phyloP scores from a whole-genome alignment of 2,888 invertebrate genomes.

The Asteroscopus sphinx region DNA sequence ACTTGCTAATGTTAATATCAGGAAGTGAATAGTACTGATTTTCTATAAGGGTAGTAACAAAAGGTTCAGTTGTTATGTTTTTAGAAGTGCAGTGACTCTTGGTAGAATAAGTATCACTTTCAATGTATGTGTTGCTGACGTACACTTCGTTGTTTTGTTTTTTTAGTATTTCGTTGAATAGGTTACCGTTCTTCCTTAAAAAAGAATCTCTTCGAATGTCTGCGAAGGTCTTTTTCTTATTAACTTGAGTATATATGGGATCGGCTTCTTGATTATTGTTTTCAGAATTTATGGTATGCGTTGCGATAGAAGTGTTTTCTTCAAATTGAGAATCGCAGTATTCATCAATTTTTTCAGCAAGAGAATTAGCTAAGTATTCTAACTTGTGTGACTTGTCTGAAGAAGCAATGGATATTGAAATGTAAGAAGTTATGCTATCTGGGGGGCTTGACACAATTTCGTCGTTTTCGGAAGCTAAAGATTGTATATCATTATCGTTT shows the following conservation, averaged over 20 bases:
- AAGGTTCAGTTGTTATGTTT: slow-evolving; percentile 87
- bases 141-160: slow-evolving; percentile 79
- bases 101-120: slow-evolving; percentile 79
- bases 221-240: slow-evolving; percentile 89
- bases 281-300: slow-evolving; percentile 70
- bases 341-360: slow-evolving; percentile 88
- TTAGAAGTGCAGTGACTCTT: slow-evolving; percentile 81
- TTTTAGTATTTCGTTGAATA: slow-evolving; percentile 75
- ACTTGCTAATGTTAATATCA: slow-evolving; percentile 92
- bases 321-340: slow-evolving; percentile 86
- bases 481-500: slow-evolving; percentile 74
- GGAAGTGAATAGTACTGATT: slow-evolving; percentile 93
- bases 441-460: slow-evolving; percentile 85
- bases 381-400: slow-evolving; percentile 86
- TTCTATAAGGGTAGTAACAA: slow-evolving; percentile 88
- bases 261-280: slow-evolving; percentile 74
- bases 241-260: slow-evolving; percentile 83
- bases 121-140: slow-evolving; percentile 81
- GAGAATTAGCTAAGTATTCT: slow-evolving; percentile 86
- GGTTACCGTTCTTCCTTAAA: slow-evolving; percentile 76
- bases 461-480: slow-evolving; percentile 85
- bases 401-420: slow-evolving; percentile 87
- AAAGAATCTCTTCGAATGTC: slow-evolving; percentile 82
- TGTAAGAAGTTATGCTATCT: slow-evolving; percentile 87
- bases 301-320: slow-evolving; percentile 75